Evolutionary conservation across 2,113 vertebrate species (phyloP), one percentile per base, ranked within the genome.

Genomic region (Menidia beryllina): DNA sequence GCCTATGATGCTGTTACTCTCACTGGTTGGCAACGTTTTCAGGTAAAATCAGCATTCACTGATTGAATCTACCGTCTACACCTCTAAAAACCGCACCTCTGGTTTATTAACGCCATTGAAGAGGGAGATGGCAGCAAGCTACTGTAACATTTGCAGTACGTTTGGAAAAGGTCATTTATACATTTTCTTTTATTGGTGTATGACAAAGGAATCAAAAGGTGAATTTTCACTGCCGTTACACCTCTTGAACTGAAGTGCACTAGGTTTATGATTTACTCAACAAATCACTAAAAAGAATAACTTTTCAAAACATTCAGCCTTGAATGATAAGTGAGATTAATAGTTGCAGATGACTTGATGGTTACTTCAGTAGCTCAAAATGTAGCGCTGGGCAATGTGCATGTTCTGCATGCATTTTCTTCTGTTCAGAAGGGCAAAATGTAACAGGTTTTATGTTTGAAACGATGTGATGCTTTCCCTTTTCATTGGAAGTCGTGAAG

Each of bases 1-100:
- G 88, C 83, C 88, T 89, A 63, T n/a, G 61, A 77, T 79, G 86
- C 88, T 89, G 87, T 90, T 90, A 83, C 61, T 80, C 79, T 87
- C 75, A 83, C 63, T 79, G 69, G 78, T 68, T 79, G 83, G 70
- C 88, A 83, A 78, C 70, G 73, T 80, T 67, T 89, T 89, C 87
- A 86, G 85, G 85, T 89, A 85, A 82, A 77, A 58, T 82, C 68
- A 70, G 68, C 58, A 65, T 65, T 85, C 78, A 54, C 82, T 65
- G 73, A 75, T 85, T 76, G 65, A 74, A 79, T 27, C 63, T 68
- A 25, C 63, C 51, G 70, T 75, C 72, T 30, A 74, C 30, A 88
- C 81, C 73, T 82, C 53, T 75, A 72, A 69, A 79, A 85, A 83
- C 49, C 52, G 12, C 19, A 9, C 60, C 30, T 10, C 60, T 27